Base-by-base conservation (phyloP, 1,140 invertebrate genomes). In the Zaprionus davidi region DNA sequence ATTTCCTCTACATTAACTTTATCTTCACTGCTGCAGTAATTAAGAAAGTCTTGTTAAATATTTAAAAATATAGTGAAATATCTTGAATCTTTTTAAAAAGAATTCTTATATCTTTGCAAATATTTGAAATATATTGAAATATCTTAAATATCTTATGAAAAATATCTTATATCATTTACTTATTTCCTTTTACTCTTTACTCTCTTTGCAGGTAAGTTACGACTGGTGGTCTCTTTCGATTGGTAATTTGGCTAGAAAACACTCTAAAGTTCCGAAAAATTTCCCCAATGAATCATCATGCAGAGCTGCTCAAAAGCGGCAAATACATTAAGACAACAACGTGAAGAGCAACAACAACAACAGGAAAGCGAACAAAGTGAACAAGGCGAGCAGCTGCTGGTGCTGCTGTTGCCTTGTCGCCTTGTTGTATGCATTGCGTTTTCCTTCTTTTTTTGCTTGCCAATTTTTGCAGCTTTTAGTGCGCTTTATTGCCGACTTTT, bases 141-240 rank as follows among this genome's bases (percentile, higher is more conserved):
- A 9, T 28, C 28, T 31, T 31, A 0, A 31, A 31, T 3, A 0
- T 9, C 28, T 31, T 31, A 11, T 11, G 11, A 9, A 13, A 72
- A 13, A 68, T 64, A 38, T 62, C n/a, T 41, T 26, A 26, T 15
- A 56, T 75, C 31, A n/a, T 57, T 41, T 17, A 64, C 64, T 77
- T 73, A 77, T 77, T 77, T 22, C 41, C 12, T 55, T 57, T 41
- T 46, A n/a, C 5, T 71, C 49, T 28, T 38, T 59, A 1, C 11
- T 78, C 28, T 79, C 77, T 58, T 79, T 79, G 24, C 46, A 79
- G 78, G 78, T 79, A 79, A 79, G 78, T 73, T 59, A 15, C 41
- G 41, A 17, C 7, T 17, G 22, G 5, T 34, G 36, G 6, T 22
- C 26, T 11, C 24, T 36, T 12, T 64, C 65, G 41, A 51, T 44